Evolutionary conservation across 2,797 vertebrate genomes (phyloP), one percentile per base, ranked within the genome.

Genomic region (Cynopterus sphinx): DNA sequence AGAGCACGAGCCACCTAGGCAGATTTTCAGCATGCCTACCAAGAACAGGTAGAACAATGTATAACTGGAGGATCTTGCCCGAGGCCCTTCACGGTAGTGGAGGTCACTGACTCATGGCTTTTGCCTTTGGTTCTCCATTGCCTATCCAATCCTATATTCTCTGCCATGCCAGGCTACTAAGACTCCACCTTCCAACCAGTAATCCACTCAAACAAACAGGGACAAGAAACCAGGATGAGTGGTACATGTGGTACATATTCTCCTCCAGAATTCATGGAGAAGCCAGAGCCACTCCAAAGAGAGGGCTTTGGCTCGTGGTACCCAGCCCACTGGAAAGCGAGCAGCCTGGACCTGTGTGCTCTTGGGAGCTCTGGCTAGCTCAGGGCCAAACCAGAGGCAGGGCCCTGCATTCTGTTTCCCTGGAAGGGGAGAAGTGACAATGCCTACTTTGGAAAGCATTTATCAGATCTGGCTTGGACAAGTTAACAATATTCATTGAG

Each of bases 401-500:
- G 39, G 28, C 11, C 63, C 22, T 0, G 0, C 15, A 16, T 5
- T 73, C 63, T 28, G 21, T 17, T 43, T 31, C 53, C 43, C 43
- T 24, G 71, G 41, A 43, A 73, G 9, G 4, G 5, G 15, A 75
- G n/a, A 88, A 8, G 61, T 39, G 39, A 24, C 33, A n/a, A 33
- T 33, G 12, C 49, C 78, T 57, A 41, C 70, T 59, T 15, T 21
- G n/a, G 41, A 85, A 93, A 86, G 49, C 17, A 33, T 43, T 83
- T 43, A 90, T 75, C 92, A 67, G 70, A 90, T 70, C 8, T 89
- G 83, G 75, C 77, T 41, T 1, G 36, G 61, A 2, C 49, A 36
- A 24, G 46, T 51, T 67, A 70, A 84, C 28, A 63, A 70, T 55
- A 79, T 39, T 83, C 55, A 17, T 3, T 53, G 43, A 93, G 55